Conservation (phyloP, 2,888 invertebrate species). For the Athripsodes cinereus region DNA sequence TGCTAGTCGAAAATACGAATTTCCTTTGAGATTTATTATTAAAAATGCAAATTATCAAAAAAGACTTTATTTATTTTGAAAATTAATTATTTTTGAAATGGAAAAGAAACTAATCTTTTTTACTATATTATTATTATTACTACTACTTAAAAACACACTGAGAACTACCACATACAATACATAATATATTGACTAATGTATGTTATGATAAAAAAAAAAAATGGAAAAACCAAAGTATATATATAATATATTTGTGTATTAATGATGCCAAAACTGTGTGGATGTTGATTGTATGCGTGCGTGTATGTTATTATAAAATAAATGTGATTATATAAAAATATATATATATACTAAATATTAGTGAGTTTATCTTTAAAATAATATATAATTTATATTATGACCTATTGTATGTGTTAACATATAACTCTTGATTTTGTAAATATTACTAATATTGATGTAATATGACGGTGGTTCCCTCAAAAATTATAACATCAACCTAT, state of each 20-base stretch:
- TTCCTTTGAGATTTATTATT: conserved; percentile 11
- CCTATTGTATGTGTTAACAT: too few relatives aligned
- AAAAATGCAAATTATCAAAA: conserved; percentile 22
- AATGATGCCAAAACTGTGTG: conserved; percentile 50
- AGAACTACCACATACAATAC: too few relatives aligned
- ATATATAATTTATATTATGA: neutral
- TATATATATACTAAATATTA: neutral
- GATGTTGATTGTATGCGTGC: conserved; percentile 25
- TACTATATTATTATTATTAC: conserved; percentile 30
- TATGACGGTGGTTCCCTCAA: neutral
- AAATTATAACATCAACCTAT: too few relatives aligned
- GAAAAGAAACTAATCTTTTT: conserved; percentile 43
- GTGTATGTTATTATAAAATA: conserved; percentile 24
- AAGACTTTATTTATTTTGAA: conserved; percentile 28
- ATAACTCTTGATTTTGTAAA: neutral
- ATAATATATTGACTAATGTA: neutral
- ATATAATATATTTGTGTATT: conserved; percentile 61
- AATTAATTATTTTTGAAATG: conserved; percentile 35
- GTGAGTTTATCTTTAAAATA: neutral
- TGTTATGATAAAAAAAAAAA: conserved; percentile 27
- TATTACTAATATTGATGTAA: neutral
- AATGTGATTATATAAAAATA: conserved; percentile 22
- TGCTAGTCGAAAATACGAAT: conserved; percentile 24
- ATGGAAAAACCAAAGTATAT: conserved; percentile 57
- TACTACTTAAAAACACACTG: too few relatives aligned